phyloP scores from a whole-genome alignment of 1,140 invertebrate genomes.

The Gryllus bimaculatus region DNA sequence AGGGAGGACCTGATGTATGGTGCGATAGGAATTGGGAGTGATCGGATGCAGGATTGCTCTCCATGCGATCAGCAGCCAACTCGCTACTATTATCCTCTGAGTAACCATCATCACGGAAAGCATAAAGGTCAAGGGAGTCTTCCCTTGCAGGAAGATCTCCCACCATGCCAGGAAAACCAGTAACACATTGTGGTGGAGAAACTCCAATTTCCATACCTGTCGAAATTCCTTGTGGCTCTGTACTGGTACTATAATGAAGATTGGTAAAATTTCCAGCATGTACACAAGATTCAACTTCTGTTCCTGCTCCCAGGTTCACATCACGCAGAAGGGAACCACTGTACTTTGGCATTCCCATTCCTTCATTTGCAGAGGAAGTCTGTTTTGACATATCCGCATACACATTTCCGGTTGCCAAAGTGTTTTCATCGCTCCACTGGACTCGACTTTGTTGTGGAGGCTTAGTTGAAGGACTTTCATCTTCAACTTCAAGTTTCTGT shows the following conservation, averaged over 20 bases:
- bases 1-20: slow-evolving; percentile 21
- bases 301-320: slow-evolving; percentile 41
- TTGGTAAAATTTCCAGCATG: slow-evolving; percentile 53
- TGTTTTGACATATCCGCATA: neutral
- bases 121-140: slow-evolving; percentile 53
- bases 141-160: slow-evolving; percentile 44
- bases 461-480: slow-evolving; percentile 22
- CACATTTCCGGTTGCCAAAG: slow-evolving; percentile 5
- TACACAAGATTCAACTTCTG: slow-evolving; percentile 51
- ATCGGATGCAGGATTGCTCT: slow-evolving; percentile 33
- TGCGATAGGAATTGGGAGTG: slow-evolving; percentile 31
- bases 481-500: slow-evolving; percentile 35
- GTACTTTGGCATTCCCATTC: slow-evolving; percentile 27
- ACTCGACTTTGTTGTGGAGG: neutral
- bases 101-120: slow-evolving; percentile 57
- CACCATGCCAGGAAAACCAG: slow-evolving; percentile 14
- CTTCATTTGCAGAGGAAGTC: neutral
- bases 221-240: slow-evolving; percentile 22
- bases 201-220: slow-evolving; percentile 7
- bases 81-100: slow-evolving; percentile 42
- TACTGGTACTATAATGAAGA: slow-evolving; percentile 45
- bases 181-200: neutral
- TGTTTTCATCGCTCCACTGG: slow-evolving; percentile 27
- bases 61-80: slow-evolving; percentile 28
- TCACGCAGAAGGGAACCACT: slow-evolving; percentile 40